Evolutionary conservation across 1,140 invertebrate species (phyloP).

Genomic region (Grapholita molesta): DNA sequence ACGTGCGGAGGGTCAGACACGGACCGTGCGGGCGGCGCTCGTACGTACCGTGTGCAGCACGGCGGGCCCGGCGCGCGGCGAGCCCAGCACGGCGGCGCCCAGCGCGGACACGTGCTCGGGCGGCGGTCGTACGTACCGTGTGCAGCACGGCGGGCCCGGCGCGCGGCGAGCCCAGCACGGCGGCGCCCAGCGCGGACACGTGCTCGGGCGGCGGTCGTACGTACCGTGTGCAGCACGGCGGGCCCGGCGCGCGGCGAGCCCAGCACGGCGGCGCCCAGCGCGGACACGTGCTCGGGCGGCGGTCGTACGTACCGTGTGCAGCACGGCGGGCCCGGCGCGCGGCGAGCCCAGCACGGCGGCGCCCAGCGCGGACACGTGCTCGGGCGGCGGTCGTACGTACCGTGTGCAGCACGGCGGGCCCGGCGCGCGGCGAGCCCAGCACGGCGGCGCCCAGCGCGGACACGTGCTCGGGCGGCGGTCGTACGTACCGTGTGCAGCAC

Average conservation of each 20-base stretch:
- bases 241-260: too few species aligned
- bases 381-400: conserved; percentile 86
- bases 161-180: conserved; percentile 80
- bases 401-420: too few species aligned
- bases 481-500: conserved; percentile 49
- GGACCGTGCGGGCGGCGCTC: too few species aligned
- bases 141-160: conserved; percentile 80
- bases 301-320: conserved; percentile 49
- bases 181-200: conserved; percentile 82
- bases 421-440: conserved; percentile 31
- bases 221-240: too few species aligned
- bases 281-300: conserved; percentile 45
- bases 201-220: conserved; percentile 87
- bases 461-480: conserved; percentile 85
- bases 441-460: conserved; percentile 82
- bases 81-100: conserved; percentile 79
- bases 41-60: conserved; percentile 53
- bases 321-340: conserved; percentile 80
- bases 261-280: conserved; percentile 84
- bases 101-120: conserved; percentile 85
- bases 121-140: conserved; percentile 78
- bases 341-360: conserved; percentile 80
- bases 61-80: conserved; percentile 81
- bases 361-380: conserved; percentile 84
- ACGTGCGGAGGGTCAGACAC: too few species aligned